A percentile compares a stretch with the other conserved stretches of the same genome.
phyloP scores from a whole-genome alignment of 2,797 vertebrate species.

The Xenops minutus region DNA sequence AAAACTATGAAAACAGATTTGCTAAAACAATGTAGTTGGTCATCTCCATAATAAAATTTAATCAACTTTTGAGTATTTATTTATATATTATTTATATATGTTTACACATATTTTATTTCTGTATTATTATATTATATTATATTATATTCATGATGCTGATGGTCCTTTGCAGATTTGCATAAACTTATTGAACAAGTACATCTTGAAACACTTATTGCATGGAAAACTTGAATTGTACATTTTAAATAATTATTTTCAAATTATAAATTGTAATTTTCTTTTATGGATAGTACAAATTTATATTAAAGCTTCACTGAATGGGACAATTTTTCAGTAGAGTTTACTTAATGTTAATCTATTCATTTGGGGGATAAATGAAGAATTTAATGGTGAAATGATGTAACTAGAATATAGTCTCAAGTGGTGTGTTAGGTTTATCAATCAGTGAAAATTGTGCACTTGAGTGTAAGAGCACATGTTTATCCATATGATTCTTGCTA shows the following conservation, averaged over 20 bases:
- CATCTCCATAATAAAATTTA: background rate
- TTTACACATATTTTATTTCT: background rate
- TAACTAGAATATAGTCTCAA: constrained; percentile 64
- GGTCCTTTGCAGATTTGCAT: background rate
- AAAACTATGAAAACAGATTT: background rate
- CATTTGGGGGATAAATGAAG: constrained; percentile 65
- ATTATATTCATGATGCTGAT: background rate
- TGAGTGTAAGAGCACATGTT: constrained; percentile 48
- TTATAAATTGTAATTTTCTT: constrained; percentile 40
- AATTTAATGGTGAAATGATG: constrained; percentile 52
- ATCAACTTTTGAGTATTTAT: background rate
- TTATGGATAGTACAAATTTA: constrained; percentile 42
- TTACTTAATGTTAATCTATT: constrained; percentile 67
- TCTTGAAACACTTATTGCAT: background rate
- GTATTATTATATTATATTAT: background rate
- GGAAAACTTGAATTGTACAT: background rate
- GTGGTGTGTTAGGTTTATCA: constrained; percentile 69
- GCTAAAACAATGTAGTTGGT: background rate
- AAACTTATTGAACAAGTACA: background rate
- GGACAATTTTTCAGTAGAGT: constrained; percentile 36
- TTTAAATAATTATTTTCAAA: constrained; percentile 43
- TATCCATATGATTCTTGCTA: constrained; percentile 52
- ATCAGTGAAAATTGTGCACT: constrained; percentile 70
- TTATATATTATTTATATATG: background rate
- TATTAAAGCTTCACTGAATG: constrained; percentile 49